Conservation (phyloP, 2,888 invertebrate genomes). For the Agrilus cyanescens region DNA sequence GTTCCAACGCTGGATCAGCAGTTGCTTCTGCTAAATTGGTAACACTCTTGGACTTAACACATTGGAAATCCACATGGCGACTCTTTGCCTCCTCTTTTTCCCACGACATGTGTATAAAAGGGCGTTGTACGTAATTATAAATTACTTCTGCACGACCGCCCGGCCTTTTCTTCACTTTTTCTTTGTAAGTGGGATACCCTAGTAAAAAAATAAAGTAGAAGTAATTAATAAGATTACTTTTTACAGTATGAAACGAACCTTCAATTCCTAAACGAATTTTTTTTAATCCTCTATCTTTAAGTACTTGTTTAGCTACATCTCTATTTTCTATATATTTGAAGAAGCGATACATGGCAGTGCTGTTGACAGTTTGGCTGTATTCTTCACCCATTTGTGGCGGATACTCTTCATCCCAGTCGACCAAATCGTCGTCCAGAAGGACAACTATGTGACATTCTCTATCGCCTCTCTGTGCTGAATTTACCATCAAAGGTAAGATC, state of each 20-base stretch:
- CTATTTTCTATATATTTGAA: slow-evolving; percentile 99
- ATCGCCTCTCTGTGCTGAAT: slow-evolving; percentile 86
- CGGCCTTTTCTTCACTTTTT: slow-evolving; percentile 91
- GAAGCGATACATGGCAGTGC: slow-evolving; percentile 92
- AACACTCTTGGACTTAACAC: slow-evolving; percentile 95
- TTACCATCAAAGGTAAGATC: slow-evolving; percentile 93
- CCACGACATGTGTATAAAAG: slow-evolving; percentile 99
- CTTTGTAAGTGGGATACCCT: slow-evolving; percentile 93
- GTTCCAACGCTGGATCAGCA: slow-evolving; percentile 70
- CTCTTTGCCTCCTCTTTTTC: slow-evolving; percentile 99
- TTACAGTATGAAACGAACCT: slow-evolving; percentile 35
- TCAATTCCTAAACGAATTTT: slow-evolving; percentile 98
- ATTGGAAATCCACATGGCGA: slow-evolving; percentile 97
- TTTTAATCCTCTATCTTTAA: slow-evolving; percentile 96
- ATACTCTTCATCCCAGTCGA: slow-evolving; percentile 98
- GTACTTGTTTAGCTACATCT: slow-evolving; percentile 97
- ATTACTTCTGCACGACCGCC: slow-evolving; percentile 95
- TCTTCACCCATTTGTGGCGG: slow-evolving; percentile 99
- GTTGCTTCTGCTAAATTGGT: slow-evolving; percentile 93
- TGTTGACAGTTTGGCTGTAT: slow-evolving; percentile 93
- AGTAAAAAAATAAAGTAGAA: too few species aligned
- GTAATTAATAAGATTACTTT: too few species aligned
- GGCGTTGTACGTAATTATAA: slow-evolving; percentile 98
- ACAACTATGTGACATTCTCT: slow-evolving; percentile 96
- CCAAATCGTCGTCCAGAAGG: slow-evolving; percentile 86